Conservation (phyloP, 1,140 invertebrate genomes). For the Campoletis sonorensis region DNA sequence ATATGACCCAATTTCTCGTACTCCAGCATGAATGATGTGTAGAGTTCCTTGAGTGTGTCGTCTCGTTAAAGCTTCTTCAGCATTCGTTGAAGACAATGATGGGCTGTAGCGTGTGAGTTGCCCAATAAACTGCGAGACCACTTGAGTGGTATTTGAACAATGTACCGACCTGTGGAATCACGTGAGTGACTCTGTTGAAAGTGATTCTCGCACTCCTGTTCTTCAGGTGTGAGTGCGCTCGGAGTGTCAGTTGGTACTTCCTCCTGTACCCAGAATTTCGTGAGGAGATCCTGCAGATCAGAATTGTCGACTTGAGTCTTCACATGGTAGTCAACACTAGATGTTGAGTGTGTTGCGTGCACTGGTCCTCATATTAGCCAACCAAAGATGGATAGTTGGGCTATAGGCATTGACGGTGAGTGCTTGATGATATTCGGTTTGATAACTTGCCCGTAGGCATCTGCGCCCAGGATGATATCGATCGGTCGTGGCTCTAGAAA, state of each 20-base stretch:
- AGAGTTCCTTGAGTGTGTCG: slow-evolving; percentile 47
- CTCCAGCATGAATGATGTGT: slow-evolving; percentile 64
- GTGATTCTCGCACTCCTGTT: slow-evolving; percentile 55
- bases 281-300: slow-evolving; percentile 11
- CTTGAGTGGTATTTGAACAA: slow-evolving; percentile 63
- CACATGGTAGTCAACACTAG: neutral
- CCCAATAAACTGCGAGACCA: slow-evolving; percentile 46
- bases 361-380: slow-evolving; percentile 40
- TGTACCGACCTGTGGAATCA: slow-evolving; percentile 52
- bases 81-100: slow-evolving; percentile 50
- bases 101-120: slow-evolving; percentile 52
- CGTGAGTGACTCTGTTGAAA: slow-evolving; percentile 47
- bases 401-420: slow-evolving; percentile 37
- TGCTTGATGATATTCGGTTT: slow-evolving; percentile 41
- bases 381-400: slow-evolving; percentile 41
- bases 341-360: neutral
- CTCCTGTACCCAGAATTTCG: slow-evolving; percentile 45
- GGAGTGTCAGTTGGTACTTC: neutral
- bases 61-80: slow-evolving; percentile 51
- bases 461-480: slow-evolving; percentile 54
- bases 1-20: slow-evolving; percentile 67
- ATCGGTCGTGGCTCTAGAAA: slow-evolving; percentile 46
- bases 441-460: slow-evolving; percentile 41
- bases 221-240: slow-evolving; percentile 38
- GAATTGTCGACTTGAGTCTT: neutral